Conservation (phyloP, 1,140 invertebrate species). For the Musca vetustissima region DNA sequence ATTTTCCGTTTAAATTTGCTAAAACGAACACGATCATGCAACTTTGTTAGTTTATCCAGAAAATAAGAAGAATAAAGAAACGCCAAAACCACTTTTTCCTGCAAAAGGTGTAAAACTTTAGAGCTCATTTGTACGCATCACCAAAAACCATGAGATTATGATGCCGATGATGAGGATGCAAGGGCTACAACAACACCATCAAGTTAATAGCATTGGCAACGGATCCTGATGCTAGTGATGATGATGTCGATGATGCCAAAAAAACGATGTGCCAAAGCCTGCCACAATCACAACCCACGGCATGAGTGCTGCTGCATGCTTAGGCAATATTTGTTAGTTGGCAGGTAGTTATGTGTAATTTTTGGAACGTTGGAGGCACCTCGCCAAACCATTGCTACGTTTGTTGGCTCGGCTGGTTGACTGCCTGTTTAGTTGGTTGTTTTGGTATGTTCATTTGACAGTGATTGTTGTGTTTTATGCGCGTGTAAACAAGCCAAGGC, state of each 20-base stretch:
- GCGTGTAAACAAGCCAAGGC: conserved; percentile 17
- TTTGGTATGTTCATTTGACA: conserved; percentile 21
- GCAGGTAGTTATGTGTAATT: not conserved
- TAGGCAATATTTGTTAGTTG: conserved; percentile 12
- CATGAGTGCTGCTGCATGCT: not conserved
- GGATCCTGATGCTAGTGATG: not conserved
- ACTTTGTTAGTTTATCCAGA: too few species aligned
- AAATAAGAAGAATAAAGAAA: too few species aligned
- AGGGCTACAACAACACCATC: not conserved
- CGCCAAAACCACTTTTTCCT: not conserved
- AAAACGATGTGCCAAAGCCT: too few species aligned
- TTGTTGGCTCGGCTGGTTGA: not conserved
- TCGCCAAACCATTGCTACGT: not conserved
- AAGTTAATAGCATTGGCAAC: not conserved
- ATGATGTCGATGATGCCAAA: not conserved
- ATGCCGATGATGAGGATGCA: too few species aligned
- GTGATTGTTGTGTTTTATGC: conserved; percentile 24
- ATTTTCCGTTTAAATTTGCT: too few species aligned
- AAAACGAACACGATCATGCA: too few species aligned
- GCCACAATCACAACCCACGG: too few species aligned
- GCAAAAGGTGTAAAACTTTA: conserved; percentile 23
- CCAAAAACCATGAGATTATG: conserved; percentile 1
- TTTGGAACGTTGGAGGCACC: not conserved
- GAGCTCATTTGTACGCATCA: conserved; percentile 22
- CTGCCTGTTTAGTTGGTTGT: not conserved